Percentiles rank a stretch among this genome's conserved stretches.
Evolutionary conservation across 2,888 invertebrate species (phyloP).

Genomic region (Agonopterix subpropinquella): DNA sequence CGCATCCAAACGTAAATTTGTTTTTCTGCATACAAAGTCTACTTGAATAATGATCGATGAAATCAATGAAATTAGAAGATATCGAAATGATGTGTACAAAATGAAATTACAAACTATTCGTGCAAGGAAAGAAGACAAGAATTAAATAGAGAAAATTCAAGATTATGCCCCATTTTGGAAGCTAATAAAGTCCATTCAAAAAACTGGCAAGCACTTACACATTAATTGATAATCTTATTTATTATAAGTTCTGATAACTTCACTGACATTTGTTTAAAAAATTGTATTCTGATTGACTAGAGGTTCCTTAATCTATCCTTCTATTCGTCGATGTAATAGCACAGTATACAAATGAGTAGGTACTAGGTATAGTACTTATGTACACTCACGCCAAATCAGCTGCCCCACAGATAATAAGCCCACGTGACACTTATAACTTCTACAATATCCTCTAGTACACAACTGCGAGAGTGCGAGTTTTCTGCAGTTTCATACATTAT

Average conservation of each 20-base stretch:
- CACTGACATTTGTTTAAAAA: constrained; percentile 66
- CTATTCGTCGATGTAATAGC: constrained; percentile 15
- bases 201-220: constrained; percentile 68
- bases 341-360: too few relatives aligned
- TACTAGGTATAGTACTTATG: too few relatives aligned
- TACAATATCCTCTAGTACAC: too few relatives aligned
- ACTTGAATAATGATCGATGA: constrained; percentile 18
- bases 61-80: constrained; percentile 33
- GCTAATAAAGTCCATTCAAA: constrained; percentile 48
- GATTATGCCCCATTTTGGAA: constrained; percentile 26
- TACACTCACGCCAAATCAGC: too few relatives aligned
- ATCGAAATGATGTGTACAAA: constrained; percentile 39
- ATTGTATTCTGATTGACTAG: constrained; percentile 52
- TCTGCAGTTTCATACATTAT: too few relatives aligned
- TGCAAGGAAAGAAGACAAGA: constrained; percentile 30
- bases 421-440: too few relatives aligned
- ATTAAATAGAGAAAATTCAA: constrained; percentile 33
- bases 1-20: constrained; percentile 57
- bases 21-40: constrained; percentile 45
- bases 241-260: constrained; percentile 66
- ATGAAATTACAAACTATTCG: constrained; percentile 47
- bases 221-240: constrained; percentile 62
- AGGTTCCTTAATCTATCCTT: constrained; percentile 37
- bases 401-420: too few relatives aligned
- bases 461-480: too few relatives aligned